A percentile compares a stretch with the other conserved stretches of the same genome.
Evolutionary conservation across 1,140 invertebrate genomes (phyloP).

Genomic region (Gryon sp.): DNA sequence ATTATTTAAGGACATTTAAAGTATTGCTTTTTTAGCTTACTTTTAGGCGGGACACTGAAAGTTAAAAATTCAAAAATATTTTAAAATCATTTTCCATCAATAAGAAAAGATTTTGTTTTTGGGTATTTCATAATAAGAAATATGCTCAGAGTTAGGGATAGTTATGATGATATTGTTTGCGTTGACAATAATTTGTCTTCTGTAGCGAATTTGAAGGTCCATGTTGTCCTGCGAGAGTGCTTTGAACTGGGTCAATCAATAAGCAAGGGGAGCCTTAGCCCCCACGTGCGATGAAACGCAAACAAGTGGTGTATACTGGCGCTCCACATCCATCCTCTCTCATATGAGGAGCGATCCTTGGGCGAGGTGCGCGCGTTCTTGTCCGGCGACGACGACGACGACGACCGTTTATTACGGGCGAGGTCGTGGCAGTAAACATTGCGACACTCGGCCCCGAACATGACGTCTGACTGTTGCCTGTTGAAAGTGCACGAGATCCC

Average conservation of each 20-base stretch:
- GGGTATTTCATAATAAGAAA: too few relatives aligned
- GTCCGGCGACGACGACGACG: slow-evolving; percentile 47
- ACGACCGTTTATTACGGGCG: slow-evolving; percentile 14
- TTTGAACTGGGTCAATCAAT: slow-evolving; percentile 79
- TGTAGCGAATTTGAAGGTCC: not conserved
- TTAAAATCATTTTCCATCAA: too few relatives aligned
- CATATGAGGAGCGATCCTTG: slow-evolving; percentile 61
- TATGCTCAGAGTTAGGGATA: too few relatives aligned
- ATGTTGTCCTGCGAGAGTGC: slow-evolving; percentile 47
- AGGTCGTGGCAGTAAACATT: slow-evolving; percentile 42
- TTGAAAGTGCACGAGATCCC: slow-evolving; percentile 75
- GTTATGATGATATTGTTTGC: too few relatives aligned
- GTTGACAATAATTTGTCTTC: too few relatives aligned
- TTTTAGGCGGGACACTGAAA: too few relatives aligned
- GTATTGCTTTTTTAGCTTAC: too few relatives aligned
- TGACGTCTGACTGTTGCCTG: slow-evolving; percentile 69
- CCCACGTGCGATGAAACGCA: slow-evolving; percentile 51
- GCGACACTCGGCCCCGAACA: slow-evolving; percentile 42
- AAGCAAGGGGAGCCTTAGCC: slow-evolving; percentile 69
- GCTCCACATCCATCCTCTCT: too few relatives aligned
- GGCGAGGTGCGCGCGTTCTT: slow-evolving; percentile 67
- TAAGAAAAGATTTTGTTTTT: too few relatives aligned
- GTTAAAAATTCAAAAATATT: too few relatives aligned
- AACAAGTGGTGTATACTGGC: too few relatives aligned
- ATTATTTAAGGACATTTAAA: too few relatives aligned